These are phyloP conservation scores for Motacilla alba DNA, from an alignment of 2,113 vertebrate genomes.

Conservation along the genomic window DNA sequence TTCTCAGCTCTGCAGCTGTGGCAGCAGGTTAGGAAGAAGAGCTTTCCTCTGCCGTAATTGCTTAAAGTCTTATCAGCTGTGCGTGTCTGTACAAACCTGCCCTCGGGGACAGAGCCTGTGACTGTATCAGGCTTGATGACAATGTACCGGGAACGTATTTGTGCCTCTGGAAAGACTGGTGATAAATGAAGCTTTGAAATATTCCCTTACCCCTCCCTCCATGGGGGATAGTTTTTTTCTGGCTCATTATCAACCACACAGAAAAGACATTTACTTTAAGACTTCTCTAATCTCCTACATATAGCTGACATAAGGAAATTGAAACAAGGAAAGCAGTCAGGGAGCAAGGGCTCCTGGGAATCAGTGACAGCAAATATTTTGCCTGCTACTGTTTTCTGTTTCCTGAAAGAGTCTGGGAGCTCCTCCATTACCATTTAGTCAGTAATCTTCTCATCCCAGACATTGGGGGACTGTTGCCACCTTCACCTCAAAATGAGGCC, in stretches of 20 bases:
- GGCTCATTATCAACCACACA: not conserved
- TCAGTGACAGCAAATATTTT: not conserved
- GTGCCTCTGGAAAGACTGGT: not conserved
- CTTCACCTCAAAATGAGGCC: not conserved
- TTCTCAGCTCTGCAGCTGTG: conserved; percentile 33
- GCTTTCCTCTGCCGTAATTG: not conserved
- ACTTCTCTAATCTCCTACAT: not conserved
- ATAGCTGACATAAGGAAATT: not conserved
- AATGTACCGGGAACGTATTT: not conserved
- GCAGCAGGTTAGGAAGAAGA: not conserved
- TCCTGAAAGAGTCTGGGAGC: not conserved
- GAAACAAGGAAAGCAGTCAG: not conserved
- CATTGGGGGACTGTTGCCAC: not conserved
- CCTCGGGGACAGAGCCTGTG: not conserved
- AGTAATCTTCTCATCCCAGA: not conserved
- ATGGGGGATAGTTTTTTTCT: not conserved
- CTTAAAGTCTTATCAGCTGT: not conserved
- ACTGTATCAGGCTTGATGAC: not conserved
- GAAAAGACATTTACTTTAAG: not conserved
- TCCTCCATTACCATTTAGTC: not conserved
- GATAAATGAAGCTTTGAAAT: not conserved
- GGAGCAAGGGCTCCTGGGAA: not conserved
- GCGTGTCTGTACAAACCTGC: not conserved
- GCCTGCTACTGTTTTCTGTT: not conserved
- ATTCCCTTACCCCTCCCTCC: not conserved